phyloP scores from a whole-genome alignment of 2,113 vertebrate genomes.

The Seriola quinqueradiata region DNA sequence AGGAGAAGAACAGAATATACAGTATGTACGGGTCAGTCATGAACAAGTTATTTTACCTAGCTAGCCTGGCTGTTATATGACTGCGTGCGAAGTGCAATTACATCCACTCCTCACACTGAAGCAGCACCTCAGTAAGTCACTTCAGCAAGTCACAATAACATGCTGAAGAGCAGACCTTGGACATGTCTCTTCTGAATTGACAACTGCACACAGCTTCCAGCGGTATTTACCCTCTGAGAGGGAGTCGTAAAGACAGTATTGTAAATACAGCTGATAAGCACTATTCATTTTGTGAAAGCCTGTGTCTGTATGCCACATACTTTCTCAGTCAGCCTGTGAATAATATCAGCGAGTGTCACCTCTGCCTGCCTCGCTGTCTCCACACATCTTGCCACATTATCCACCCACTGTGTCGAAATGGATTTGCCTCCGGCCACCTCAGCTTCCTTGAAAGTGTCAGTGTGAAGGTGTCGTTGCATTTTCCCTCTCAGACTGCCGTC shows the following conservation, averaged over 20 bases:
- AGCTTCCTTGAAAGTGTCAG: slow-evolving; percentile 54
- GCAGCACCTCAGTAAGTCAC: no score
- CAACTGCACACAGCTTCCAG: no score
- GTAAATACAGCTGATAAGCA: not conserved
- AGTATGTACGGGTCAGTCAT: no score
- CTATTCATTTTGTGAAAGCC: not conserved
- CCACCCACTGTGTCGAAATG: slow-evolving; percentile 45
- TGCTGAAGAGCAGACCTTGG: no score
- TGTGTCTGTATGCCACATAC: not conserved
- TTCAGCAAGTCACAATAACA: no score
- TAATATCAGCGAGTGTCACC: slow-evolving; percentile 35
- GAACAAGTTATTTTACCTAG: no score
- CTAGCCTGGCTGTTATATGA: no score
- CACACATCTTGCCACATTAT: slow-evolving; percentile 38
- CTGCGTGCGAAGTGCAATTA: no score
- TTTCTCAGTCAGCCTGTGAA: slow-evolving; percentile 28
- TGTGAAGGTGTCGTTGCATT: slow-evolving; percentile 50
- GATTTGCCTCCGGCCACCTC: slow-evolving; percentile 53
- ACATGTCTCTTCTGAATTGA: no score
- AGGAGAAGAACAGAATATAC: no score
- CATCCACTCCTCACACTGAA: no score
- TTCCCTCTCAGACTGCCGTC: slow-evolving; percentile 26
- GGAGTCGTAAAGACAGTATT: not conserved
- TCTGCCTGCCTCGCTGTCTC: slow-evolving; percentile 19
- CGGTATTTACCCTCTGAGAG: no score